Conservation (phyloP, 30 jellyfish, hydroid and myxozoan genomes). For the Aurelia aurita region DNA sequence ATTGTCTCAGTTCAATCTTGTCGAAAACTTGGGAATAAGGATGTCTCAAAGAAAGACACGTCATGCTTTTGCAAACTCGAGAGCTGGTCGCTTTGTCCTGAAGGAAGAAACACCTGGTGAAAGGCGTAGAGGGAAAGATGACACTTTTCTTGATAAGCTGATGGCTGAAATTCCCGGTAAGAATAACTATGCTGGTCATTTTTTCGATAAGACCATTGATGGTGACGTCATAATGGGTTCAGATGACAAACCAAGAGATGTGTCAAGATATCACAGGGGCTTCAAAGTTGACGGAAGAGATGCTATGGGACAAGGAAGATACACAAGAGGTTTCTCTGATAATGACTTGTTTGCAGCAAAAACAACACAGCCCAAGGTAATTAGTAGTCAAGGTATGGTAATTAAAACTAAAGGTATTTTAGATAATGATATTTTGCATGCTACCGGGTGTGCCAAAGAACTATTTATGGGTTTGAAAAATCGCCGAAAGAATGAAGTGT, state of each 20-base stretch:
- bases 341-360: constrained; percentile 74
- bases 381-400: neutral
- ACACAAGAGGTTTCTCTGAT: constrained; percentile 71
- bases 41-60: constrained; percentile 43
- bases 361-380: constrained; percentile 66
- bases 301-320: constrained; percentile 79
- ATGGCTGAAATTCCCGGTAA: constrained; percentile 78
- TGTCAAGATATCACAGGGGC: constrained; percentile 70
- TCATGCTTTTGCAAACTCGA: constrained; percentile 36
- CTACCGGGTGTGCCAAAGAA: too few relatives aligned
- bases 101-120: constrained; percentile 15
- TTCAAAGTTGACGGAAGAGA: constrained; percentile 62
- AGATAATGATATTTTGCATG: too few relatives aligned
- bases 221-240: constrained; percentile 17
- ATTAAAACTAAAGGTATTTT: too few relatives aligned
- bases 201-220: constrained; percentile 49
- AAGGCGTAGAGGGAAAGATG: constrained; percentile 1
- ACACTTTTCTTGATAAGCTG: constrained; percentile 35
- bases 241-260: constrained; percentile 56
- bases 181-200: constrained; percentile 61
- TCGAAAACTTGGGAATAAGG: constrained; percentile 61
- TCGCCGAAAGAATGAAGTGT: too few relatives aligned
- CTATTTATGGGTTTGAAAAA: too few relatives aligned
- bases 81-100: constrained; percentile 81
- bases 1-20: constrained; percentile 42